Base-by-base conservation (phyloP, 2,797 vertebrate species). In the Stomatorhinus walkeri region DNA sequence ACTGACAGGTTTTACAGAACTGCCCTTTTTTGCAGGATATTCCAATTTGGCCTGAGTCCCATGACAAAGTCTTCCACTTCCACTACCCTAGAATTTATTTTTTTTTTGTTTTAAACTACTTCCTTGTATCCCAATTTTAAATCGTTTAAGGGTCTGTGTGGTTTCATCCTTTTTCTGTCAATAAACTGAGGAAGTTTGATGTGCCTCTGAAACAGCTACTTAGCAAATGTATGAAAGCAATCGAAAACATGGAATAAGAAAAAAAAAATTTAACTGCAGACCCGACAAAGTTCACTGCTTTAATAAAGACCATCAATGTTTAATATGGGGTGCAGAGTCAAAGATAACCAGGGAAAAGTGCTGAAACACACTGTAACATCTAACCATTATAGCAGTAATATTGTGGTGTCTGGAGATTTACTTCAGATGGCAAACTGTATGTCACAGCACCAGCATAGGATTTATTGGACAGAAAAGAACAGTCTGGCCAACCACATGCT, bases 111-210 rank as follows among this genome's bases (percentile, higher is more conserved):
- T 91, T 89, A 68, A 1, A 89, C 89, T 88, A 90, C 9, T 89
- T 76, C 16, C 24, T 32, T 90, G 9, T 84, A 91, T 88, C 28
- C 89, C 54, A 85, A 90, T 90, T 92, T 90, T 92, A 90, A 87
- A 49, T 89, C 28, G 76, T 88, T 89, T 88, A 64, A 94, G 94
- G 89, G 89, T 89, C 79, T 89, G 52, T 91, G 90, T 86, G 90
- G 56, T 81, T 94, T 93, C 94, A 90, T 92, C 52, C 64, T 59
- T 9, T 87, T 46, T 48, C 24, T 88, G 51, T 59, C 52, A 52
- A 32, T 87, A 54, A 64, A 46, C 56, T 2, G 49, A 89, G 81
- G 81, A 64, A 85, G 87, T 36, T 64, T 19, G 19, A 22, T 64
- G n/a, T 84, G n/a, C 85, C 49, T 36, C 36, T 64, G 6, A 68